Conservation (phyloP, 2,113 vertebrate species). For the Nycticebus coucang region DNA sequence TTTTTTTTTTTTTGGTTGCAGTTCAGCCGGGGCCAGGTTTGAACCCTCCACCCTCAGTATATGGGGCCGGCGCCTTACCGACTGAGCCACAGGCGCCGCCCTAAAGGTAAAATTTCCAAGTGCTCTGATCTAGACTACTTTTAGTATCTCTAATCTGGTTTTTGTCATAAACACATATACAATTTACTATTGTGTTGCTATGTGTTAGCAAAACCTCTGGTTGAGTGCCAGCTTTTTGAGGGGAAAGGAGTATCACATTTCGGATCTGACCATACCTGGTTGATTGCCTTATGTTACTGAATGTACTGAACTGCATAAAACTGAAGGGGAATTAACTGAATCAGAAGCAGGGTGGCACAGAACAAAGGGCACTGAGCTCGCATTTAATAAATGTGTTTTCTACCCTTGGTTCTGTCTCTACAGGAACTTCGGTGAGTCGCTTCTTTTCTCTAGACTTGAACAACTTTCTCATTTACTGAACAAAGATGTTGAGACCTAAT, state of each 20-base stretch:
- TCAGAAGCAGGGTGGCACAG: not conserved
- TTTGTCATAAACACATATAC: not conserved
- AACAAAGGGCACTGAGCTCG: not conserved
- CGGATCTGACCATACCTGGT: not conserved
- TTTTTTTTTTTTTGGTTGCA: too few species aligned
- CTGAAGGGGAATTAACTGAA: not conserved
- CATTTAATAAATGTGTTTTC: not conserved
- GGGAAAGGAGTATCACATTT: not conserved
- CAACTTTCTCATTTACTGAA: not conserved
- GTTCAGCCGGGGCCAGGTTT: too few species aligned
- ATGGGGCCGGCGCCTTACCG: too few species aligned
- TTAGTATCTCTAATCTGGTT: not conserved
- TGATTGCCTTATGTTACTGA: not conserved
- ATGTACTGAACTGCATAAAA: not conserved
- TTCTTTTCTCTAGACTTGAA: not conserved
- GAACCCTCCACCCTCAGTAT: too few species aligned
- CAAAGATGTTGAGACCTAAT: not conserved
- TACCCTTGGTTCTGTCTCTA: not conserved
- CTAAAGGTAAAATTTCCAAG: not conserved
- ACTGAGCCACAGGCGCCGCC: too few species aligned
- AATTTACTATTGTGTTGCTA: not conserved
- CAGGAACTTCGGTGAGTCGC: not conserved
- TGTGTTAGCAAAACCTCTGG: not conserved
- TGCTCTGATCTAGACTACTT: not conserved
- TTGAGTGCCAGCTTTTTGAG: not conserved